These are phyloP conservation scores for Eustalomyia histrio DNA, from an alignment of 2,888 invertebrate genomes.

Conservation along the genomic window DNA sequence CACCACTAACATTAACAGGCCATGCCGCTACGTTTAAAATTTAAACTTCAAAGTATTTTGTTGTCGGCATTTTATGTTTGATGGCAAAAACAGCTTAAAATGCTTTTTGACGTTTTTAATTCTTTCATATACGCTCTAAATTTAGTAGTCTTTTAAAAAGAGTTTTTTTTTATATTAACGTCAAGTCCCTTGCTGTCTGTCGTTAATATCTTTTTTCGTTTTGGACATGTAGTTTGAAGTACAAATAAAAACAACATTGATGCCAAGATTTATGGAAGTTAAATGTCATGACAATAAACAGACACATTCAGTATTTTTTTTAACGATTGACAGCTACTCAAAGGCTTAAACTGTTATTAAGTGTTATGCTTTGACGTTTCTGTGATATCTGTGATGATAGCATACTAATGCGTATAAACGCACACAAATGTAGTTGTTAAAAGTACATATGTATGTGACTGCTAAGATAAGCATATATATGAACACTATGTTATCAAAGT, in stretches of 20 bases:
- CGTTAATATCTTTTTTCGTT: constrained; percentile 30
- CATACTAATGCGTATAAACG: constrained; percentile 8
- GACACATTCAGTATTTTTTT: constrained; percentile 63
- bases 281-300: constrained; percentile 66
- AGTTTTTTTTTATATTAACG: constrained; percentile 39
- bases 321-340: constrained; percentile 76
- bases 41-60: constrained; percentile 66
- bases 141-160: constrained; percentile 58
- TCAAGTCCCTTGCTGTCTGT: constrained; percentile 61
- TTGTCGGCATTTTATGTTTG: constrained; percentile 58
- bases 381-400: constrained; percentile 71
- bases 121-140: constrained; percentile 64
- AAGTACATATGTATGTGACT: neutral
- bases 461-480: neutral
- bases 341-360: constrained; percentile 73
- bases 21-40: constrained; percentile 68
- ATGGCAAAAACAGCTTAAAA: constrained; percentile 70
- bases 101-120: constrained; percentile 76
- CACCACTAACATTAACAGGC: constrained; percentile 64
- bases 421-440: neutral
- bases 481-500: neutral
- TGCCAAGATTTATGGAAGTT: constrained; percentile 66
- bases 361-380: constrained; percentile 65
- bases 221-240: constrained; percentile 44
- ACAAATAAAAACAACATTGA: constrained; percentile 37